phyloP scores from a whole-genome alignment of 2,113 vertebrate species.

The Brevimyrus niger region DNA sequence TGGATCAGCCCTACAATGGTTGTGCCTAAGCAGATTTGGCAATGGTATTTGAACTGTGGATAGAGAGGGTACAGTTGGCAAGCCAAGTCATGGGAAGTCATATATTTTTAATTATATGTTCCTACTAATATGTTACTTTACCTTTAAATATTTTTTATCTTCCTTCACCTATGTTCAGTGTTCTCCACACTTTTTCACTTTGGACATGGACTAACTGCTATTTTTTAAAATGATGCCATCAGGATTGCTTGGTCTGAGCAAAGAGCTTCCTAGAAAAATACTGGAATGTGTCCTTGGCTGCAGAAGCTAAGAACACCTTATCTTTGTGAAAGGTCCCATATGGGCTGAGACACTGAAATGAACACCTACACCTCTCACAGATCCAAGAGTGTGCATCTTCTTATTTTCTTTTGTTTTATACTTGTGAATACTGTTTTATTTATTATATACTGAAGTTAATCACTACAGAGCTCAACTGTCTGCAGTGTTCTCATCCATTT shows the following conservation, averaged over 20 bases:
- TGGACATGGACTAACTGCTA: not conserved
- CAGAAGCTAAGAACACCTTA: not conserved
- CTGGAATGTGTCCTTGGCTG: not conserved
- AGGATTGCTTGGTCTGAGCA: not conserved
- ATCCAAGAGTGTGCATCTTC: not conserved
- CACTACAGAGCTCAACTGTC: not conserved
- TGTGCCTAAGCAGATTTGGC: not conserved
- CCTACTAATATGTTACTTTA: not conserved
- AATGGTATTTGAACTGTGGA: not conserved
- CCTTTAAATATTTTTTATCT: not conserved
- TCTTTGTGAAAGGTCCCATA: not conserved
- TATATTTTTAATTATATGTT: not conserved
- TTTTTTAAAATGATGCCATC: not conserved
- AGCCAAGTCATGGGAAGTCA: not conserved
- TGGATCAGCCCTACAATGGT: too few relatives aligned
- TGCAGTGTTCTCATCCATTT: not conserved
- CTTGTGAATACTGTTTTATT: not conserved
- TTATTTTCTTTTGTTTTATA: not conserved
- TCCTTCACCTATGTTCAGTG: not conserved
- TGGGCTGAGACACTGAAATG: not conserved
- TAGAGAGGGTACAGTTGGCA: not conserved
- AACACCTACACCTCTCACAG: not conserved
- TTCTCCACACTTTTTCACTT: not conserved
- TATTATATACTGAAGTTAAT: not conserved
- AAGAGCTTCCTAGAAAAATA: not conserved